Evolutionary conservation across 2,113 vertebrate species (phyloP).

Genomic region (Brachyistius frenatus): DNA sequence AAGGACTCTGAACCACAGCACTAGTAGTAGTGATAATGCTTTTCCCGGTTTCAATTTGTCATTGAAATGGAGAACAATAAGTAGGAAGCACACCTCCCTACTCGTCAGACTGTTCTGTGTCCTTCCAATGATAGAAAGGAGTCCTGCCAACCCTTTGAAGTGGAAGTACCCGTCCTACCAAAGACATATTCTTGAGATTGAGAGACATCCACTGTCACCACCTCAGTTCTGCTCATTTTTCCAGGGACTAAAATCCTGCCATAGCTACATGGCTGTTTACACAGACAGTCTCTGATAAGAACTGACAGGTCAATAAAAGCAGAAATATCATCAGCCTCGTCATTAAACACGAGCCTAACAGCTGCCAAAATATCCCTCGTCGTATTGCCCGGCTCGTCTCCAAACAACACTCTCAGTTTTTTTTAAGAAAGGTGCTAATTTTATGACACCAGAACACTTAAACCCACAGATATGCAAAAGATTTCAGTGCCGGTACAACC

Average conservation of each 20-base stretch:
- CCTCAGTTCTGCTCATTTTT: conserved; percentile 13
- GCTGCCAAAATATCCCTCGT: conserved; percentile 82
- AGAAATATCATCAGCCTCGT: conserved; percentile 80
- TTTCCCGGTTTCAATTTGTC: too few relatives aligned
- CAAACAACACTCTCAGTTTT: conserved; percentile 72
- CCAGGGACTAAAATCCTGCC: conserved; percentile 3
- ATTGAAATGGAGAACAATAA: too few relatives aligned
- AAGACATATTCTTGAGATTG: too few relatives aligned
- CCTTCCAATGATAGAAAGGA: too few relatives aligned
- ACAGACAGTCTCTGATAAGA: conserved; percentile 79
- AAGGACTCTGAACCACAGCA: too few relatives aligned
- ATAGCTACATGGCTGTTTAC: conserved; percentile 71
- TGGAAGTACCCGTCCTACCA: too few relatives aligned
- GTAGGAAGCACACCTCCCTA: too few relatives aligned
- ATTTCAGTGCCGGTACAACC: conserved; percentile 59
- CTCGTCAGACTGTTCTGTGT: too few relatives aligned
- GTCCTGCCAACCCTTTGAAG: too few relatives aligned
- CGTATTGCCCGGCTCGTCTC: conserved; percentile 67
- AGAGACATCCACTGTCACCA: conserved; percentile 6
- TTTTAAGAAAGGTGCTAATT: conserved; percentile 84
- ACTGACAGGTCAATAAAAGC: conserved; percentile 86
- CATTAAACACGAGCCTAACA: conserved; percentile 69
- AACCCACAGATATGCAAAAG: conserved; percentile 74
- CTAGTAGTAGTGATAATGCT: too few relatives aligned
- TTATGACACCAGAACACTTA: conserved; percentile 77